A percentile compares a stretch with the other conserved stretches of the same genome.
These are phyloP conservation scores for Galerucella pusilla DNA, from an alignment of 2,888 invertebrate species.

Conservation along the genomic window DNA sequence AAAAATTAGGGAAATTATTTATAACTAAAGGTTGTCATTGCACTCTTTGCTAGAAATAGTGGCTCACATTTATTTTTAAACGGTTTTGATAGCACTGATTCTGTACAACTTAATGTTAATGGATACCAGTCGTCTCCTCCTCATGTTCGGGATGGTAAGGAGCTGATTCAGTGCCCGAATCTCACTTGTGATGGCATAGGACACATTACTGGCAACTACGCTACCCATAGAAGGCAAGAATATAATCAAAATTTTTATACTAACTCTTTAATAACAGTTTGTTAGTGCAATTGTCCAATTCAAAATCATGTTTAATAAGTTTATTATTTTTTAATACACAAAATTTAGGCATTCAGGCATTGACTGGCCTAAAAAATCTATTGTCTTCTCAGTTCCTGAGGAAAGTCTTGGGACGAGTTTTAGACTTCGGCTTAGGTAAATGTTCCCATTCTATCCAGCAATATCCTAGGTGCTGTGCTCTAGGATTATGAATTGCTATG, in stretches of 20 bases:
- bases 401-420: no score
- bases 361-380: no score
- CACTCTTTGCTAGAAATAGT: neutral
- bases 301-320: neutral
- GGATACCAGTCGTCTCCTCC: constrained; percentile 1
- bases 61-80: constrained; percentile 26
- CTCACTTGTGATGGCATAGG: constrained; percentile 86
- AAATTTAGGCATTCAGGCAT: no score
- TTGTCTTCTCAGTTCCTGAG: no score
- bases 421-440: no score
- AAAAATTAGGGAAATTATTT: neutral
- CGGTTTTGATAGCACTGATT: constrained; percentile 46
- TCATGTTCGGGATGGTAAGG: constrained; percentile 72
- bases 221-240: constrained; percentile 88
- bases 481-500: no score
- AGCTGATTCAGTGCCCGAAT: constrained; percentile 84
- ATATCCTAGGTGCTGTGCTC: no score
- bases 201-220: constrained; percentile 90
- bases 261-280: neutral
- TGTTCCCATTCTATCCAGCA: no score
- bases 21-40: neutral
- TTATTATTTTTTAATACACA: no score
- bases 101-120: constrained; percentile 46
- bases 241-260: constrained; percentile 12
- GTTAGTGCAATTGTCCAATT: neutral